These are phyloP conservation scores for Zingel zingel DNA, from an alignment of 2,113 vertebrate genomes.

Conservation along the genomic window DNA sequence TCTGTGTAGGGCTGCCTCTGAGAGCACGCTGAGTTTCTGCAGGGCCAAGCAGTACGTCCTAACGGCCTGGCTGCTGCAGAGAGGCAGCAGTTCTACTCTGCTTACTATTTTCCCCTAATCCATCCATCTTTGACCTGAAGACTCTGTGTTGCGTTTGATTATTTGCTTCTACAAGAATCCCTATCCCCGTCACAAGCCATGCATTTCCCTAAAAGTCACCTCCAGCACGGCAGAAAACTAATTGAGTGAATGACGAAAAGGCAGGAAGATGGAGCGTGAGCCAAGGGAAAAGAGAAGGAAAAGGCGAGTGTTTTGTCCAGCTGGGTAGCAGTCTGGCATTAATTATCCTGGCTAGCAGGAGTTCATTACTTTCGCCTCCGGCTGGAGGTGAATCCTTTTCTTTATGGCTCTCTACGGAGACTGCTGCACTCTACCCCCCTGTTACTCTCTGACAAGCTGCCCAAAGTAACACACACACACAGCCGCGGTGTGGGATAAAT, in stretches of 20 bases:
- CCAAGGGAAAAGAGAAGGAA: slow-evolving; percentile 5
- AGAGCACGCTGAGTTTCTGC: slow-evolving; percentile 31
- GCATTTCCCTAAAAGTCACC: slow-evolving; percentile 59
- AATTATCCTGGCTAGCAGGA: slow-evolving; percentile 79
- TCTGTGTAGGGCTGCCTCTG: not conserved
- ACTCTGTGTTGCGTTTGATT: slow-evolving; percentile 38
- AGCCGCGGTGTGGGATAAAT: slow-evolving; percentile 12
- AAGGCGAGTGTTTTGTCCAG: slow-evolving; percentile 49
- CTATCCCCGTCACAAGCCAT: slow-evolving; percentile 12
- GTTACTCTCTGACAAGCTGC: slow-evolving; percentile 52
- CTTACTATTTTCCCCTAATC: slow-evolving; percentile 65
- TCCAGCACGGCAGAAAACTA: slow-evolving; percentile 46
- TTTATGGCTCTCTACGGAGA: slow-evolving; percentile 67
- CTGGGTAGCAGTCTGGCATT: slow-evolving; percentile 68
- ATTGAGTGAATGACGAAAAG: slow-evolving; percentile 57
- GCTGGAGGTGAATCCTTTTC: slow-evolving; percentile 73
- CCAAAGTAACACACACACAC: slow-evolving; percentile 26
- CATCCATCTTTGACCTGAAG: slow-evolving; percentile 63
- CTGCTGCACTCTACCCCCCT: slow-evolving; percentile 40
- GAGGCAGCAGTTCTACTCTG: slow-evolving; percentile 27
- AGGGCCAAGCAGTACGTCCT: not conserved
- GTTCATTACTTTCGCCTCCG: slow-evolving; percentile 78
- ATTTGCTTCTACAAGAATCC: slow-evolving; percentile 33
- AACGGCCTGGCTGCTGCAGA: slow-evolving; percentile 6
- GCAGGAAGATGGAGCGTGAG: slow-evolving; percentile 38